Conservation (phyloP, 2,797 vertebrate species). For the Selene dorsalis region DNA sequence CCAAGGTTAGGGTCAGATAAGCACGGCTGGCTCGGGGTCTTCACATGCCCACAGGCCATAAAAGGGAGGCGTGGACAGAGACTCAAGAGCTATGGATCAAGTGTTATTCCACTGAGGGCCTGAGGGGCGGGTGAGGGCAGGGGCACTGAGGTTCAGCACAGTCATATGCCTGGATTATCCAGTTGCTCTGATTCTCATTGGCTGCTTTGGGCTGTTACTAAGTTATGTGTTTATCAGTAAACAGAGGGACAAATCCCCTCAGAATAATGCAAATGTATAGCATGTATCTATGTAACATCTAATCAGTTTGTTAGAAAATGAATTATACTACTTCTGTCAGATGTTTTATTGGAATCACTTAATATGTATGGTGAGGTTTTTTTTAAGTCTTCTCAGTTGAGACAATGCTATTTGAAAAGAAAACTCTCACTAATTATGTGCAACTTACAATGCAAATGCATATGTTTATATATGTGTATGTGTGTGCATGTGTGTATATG, state of each 20-base stretch:
- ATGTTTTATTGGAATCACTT: constrained; percentile 18
- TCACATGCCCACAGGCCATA: constrained; percentile 83
- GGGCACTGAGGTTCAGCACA: constrained; percentile 70
- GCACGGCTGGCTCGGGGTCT: constrained; percentile 83
- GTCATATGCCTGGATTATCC: constrained; percentile 76
- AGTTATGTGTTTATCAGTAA: constrained; percentile 43
- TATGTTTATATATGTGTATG: not conserved
- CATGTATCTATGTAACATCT: constrained; percentile 28
- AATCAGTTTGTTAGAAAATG: not conserved
- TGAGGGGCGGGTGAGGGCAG: constrained; percentile 67
- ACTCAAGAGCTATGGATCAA: constrained; percentile 82
- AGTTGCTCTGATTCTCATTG: constrained; percentile 47
- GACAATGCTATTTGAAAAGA: constrained; percentile 18
- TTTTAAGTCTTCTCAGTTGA: constrained; percentile 37
- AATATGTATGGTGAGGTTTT: not conserved
- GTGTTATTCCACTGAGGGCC: constrained; percentile 83
- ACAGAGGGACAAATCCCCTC: constrained; percentile 18
- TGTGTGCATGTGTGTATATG: not conserved
- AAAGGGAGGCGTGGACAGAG: constrained; percentile 76
- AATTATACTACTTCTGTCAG: not conserved
- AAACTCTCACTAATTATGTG: constrained; percentile 31
- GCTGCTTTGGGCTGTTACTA: constrained; percentile 56
- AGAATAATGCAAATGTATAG: constrained; percentile 16
- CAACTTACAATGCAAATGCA: constrained; percentile 48
- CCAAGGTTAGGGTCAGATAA: constrained; percentile 91